Evolutionary conservation across 2,113 vertebrate genomes (phyloP), one percentile per base, ranked within the genome.

Genomic region (Perognathus longimembris): DNA sequence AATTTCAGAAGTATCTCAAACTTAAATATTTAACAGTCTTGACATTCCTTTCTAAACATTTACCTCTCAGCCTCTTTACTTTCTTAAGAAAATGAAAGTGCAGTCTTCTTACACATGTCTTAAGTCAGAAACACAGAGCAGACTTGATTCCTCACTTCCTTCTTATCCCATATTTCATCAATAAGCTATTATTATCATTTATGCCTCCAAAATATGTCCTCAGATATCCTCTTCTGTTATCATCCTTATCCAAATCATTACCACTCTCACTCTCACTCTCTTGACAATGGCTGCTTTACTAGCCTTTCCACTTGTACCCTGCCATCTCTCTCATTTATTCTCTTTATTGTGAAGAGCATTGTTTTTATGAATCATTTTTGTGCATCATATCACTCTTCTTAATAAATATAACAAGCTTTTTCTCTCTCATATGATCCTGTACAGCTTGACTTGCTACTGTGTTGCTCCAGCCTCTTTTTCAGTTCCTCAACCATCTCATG

Each of bases 11-110:
- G 12, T 12, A 59, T 24, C 20, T 88, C 40, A 67, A 87, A 45
- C 45, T 71, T 83, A 79, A 86, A 40, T 74, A 69, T 50, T 20
- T 93, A 40, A 74, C 81, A 45, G 11, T 89, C 42, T 75, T 91
- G 3, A 63, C 2, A 4, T 54, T 42, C 6, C 36, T 85, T 30
- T 30, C 42, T 21, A 66, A n/a, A 78, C 54, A 45, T 61, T 64
- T 50, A 34, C 28, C 0, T 9, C 57, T 40, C 12, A 34, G 22
- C 12, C 34, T 79, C 28, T 54, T 54, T 54, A 54, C n/a, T 30
- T 34, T 61, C 59, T 94, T 67, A 71, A 57, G 61, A 70, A 66
- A 54, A 59, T 36, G 32, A 5, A 40, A 24, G 21, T 28, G 28
- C 28, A 40, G 4, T 15, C 24, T 17, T 15, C 24, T 17, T 34